Base-by-base conservation (phyloP, 2,888 invertebrate species). In the Labia minor region DNA sequence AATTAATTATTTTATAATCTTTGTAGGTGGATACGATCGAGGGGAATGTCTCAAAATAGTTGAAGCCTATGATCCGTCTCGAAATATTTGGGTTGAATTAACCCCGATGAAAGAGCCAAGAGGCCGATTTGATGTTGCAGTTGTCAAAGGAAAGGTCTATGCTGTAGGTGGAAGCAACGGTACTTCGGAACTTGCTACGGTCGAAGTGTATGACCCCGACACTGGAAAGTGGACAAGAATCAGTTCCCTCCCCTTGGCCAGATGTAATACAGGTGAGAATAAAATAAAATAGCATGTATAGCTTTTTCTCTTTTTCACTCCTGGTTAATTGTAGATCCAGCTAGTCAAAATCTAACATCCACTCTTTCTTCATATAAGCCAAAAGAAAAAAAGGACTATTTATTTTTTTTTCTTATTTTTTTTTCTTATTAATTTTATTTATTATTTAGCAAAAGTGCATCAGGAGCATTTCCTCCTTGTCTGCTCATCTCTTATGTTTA, bases 81-180 rank as follows among this genome's bases (percentile, higher is more conserved):
- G 77, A 2, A 90, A 91, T 78, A 78, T 78, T 66, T 93, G 93
- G 92, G 75, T 78, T 61, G 75, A 81, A 20, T 78, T 89, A 73
- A 82, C 87, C 0, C 81, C 83, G 70, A 90, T 93, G 91, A 82
- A 82, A 67, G 83, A 85, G 70, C 85, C 87, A 67, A 81, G 93
- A 68, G 92, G 92, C 0, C 81, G 93, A 21, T 90, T 92, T 78
- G 87, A 89, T 72, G 86, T 89, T 37, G 87, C 88, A 16, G 84
- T 86, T 49, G 79, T 89, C 11, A 80, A 82, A 63, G 85, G 82
- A 71, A 81, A 82, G 70, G 83, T 92, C n/a, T 90, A 86, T 78
- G 90, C 87, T 37, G 81, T 90, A 64, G 92, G 91, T 67, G 92
- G 92, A 37, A 89, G 89, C 72, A 90, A 92, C 78, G 94, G 93